phyloP scores from a whole-genome alignment of 2,797 vertebrate species.

The Lacerta viridis region DNA sequence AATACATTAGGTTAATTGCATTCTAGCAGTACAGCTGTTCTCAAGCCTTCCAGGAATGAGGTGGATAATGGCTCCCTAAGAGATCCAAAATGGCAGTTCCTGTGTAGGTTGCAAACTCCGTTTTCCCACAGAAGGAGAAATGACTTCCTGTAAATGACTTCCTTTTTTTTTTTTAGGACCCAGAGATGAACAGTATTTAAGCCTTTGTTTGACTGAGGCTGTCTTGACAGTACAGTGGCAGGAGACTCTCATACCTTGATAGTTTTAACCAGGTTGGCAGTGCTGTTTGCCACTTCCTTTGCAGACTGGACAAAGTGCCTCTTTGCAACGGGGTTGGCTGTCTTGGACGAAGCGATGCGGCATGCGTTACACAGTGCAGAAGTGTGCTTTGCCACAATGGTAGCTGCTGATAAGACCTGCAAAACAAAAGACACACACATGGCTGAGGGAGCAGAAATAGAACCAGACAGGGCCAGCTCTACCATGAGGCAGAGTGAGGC shows the following conservation, averaged over 20 bases:
- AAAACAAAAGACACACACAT: not conserved
- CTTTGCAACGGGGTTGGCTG: conserved; percentile 95
- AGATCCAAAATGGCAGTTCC: not conserved
- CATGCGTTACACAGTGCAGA: conserved; percentile 97
- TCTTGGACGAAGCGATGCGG: conserved; percentile 96
- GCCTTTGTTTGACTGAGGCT: no score
- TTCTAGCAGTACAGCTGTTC: not conserved
- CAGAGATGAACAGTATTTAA: not conserved
- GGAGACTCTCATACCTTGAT: conserved; percentile 89
- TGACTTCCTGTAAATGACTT: not conserved
- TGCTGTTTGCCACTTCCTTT: conserved; percentile 99
- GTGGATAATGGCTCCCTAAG: conserved; percentile 24
- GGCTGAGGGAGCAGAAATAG: not conserved
- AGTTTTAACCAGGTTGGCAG: conserved; percentile 98
- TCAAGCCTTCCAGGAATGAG: not conserved
- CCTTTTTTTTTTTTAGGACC: no score
- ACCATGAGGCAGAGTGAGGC: no score
- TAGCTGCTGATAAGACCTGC: conserved; percentile 96
- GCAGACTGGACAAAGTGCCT: conserved; percentile 99
- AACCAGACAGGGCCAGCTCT: no score
- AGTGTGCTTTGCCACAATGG: conserved; percentile 98
- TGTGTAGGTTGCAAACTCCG: not conserved
- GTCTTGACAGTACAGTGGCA: not conserved
- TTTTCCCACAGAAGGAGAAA: conserved; percentile 23
- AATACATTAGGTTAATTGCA: not conserved